Conservation (phyloP, 2,113 vertebrate genomes). For the Hemiscyllium ocellatum region DNA sequence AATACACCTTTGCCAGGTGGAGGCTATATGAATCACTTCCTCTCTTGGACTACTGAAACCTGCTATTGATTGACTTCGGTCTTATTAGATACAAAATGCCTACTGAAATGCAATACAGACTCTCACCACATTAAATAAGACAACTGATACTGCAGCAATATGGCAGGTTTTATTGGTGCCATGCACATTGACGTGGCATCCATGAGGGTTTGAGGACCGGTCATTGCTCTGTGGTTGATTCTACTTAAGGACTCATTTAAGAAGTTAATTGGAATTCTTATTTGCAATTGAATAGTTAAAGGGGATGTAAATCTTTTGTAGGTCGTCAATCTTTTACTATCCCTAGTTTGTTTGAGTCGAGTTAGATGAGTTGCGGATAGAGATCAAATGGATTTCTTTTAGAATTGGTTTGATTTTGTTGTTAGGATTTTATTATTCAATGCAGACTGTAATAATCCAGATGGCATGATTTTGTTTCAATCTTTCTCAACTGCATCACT, state of each 20-base stretch:
- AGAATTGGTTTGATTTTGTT: background rate
- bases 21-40: background rate
- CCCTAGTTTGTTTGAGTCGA: background rate
- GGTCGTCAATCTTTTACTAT: background rate
- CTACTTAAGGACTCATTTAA: background rate
- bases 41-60: background rate
- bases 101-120: background rate
- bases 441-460: background rate
- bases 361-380: background rate
- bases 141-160: background rate
- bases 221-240: background rate
- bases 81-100: background rate
- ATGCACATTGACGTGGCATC: background rate
- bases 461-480: background rate
- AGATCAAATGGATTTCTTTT: background rate
- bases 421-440: background rate
- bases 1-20: background rate
- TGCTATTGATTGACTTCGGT: background rate
- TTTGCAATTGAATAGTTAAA: background rate
- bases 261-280: background rate
- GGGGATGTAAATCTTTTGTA: background rate
- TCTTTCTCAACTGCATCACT: background rate
- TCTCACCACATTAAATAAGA: background rate
- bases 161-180: background rate
- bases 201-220: background rate